These are phyloP conservation scores for Rhodeus uyekii DNA, from an alignment of 2,797 vertebrate species.

Conservation along the genomic window DNA sequence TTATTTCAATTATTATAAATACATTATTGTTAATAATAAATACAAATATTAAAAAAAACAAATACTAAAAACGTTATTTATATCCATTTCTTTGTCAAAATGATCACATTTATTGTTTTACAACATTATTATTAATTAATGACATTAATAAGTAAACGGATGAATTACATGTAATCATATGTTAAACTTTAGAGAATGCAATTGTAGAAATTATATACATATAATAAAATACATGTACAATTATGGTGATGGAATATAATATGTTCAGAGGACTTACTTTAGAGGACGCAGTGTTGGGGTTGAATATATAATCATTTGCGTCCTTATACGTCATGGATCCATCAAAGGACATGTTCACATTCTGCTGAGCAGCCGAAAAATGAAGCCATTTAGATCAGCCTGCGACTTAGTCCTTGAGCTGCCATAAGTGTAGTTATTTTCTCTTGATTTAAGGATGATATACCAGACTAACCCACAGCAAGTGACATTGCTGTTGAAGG, in stretches of 20 bases:
- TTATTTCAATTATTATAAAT: not conserved
- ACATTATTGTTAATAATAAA: not conserved
- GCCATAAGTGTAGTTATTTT: conserved; percentile 53
- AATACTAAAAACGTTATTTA: no score
- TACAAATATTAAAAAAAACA: not conserved
- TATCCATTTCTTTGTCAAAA: not conserved
- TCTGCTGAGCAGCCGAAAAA: conserved; percentile 58
- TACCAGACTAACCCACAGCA: conserved; percentile 59
- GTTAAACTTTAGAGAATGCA: not conserved
- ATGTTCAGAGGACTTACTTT: not conserved
- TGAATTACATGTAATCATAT: not conserved
- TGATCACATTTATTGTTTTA: not conserved
- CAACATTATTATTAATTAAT: not conserved
- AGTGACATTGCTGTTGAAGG: conserved; percentile 45
- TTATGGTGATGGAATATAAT: no score
- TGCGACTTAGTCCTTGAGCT: conserved; percentile 68
- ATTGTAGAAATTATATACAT: not conserved
- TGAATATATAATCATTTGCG: not conserved
- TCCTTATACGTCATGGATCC: not conserved
- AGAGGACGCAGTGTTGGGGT: not conserved
- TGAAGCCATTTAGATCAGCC: conserved; percentile 45
- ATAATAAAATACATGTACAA: not conserved
- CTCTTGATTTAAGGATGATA: conserved; percentile 60
- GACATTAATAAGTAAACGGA: not conserved
- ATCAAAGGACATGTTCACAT: conserved; percentile 35